Evolutionary conservation across 2,113 vertebrate genomes (phyloP), one percentile per base, ranked within the genome.

Genomic region (Tyto alba): DNA sequence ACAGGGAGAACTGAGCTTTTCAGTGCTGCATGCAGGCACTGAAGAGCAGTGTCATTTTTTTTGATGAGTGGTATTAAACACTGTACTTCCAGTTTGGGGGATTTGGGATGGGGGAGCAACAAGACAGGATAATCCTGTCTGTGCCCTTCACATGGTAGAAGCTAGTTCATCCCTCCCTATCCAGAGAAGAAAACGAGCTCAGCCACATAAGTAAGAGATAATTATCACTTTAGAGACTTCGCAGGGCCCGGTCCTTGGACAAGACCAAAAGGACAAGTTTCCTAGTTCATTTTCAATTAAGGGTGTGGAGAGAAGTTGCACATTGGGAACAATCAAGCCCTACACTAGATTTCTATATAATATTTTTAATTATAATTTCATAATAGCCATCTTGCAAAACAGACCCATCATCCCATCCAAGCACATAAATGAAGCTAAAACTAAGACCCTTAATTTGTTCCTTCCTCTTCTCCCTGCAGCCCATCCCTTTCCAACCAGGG

Each of bases 371-470:
- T 59, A 25, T 6, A 8, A 19, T 63, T 81, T 88, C 21, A 7
- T 40, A 83, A 29, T 16, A 38, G 23, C 25, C 43, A 20, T 10
- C 83, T 89, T 18, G 23, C 45, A 76, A 47, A 43, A 10, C 48
- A 66, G 66, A 21, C 19, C 71, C 81, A 73, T 34, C 11, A 68
- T 25, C 63, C 56, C 47, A 41, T 12, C 52, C 56, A 89, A 78
- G 21, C 60, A 82, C 53, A 29, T 29, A 74, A 55, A 59, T 8
- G 3, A 89, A 93, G 73, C 79, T 76, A 64, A 96, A 97, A 94
- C 62, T 16, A 90, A 94, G 74, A 91, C 68, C 43, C 78, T 94
- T 93, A 38, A 85, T 92, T 34, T 88, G 20, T 53, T 95, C 92
- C 53, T 84, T 83, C 34, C 73, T 85, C 21, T 56, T 47, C 79